Conservation (phyloP, 2,888 invertebrate genomes). For the Drosophila yooni region DNA sequence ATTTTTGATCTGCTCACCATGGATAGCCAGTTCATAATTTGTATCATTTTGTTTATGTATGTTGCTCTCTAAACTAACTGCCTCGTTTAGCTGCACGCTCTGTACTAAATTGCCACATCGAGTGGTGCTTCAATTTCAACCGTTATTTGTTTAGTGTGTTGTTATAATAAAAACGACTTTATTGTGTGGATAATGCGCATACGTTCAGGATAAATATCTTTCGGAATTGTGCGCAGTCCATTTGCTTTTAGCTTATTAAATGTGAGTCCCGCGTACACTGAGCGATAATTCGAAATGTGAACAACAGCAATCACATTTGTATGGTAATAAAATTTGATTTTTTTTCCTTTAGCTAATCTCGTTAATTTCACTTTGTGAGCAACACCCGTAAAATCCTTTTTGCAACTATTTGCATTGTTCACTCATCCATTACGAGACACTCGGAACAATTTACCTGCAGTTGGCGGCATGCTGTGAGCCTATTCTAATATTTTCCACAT, state of each 20-base stretch:
- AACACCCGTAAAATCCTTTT: not conserved
- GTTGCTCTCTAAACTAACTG: conserved; percentile 27
- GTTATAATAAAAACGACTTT: conserved; percentile 59
- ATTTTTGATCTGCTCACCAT: conserved; percentile 46
- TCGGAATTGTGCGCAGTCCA: conserved; percentile 32
- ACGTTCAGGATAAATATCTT: conserved; percentile 78
- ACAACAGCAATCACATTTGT: not conserved
- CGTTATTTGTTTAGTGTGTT: conserved; percentile 41
- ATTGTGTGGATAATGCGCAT: conserved; percentile 63
- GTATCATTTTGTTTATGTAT: conserved; percentile 55
- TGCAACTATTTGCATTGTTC: conserved; percentile 16
- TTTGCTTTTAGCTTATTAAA: conserved; percentile 75
- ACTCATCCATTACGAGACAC: not conserved
- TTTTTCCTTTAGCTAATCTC: not conserved
- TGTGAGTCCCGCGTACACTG: conserved; percentile 52
- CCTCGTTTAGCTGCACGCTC: conserved; percentile 23
- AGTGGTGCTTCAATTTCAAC: conserved; percentile 47
- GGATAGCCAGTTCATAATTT: conserved; percentile 72
- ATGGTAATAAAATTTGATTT: not conserved
- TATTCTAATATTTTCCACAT: conserved; percentile 68
- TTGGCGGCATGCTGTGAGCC: not conserved
- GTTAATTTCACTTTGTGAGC: not conserved
- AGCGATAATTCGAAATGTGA: conserved; percentile 6
- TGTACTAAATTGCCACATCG: conserved; percentile 43
- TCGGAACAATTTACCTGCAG: conserved; percentile 18